Evolutionary conservation across 2,888 invertebrate species (phyloP).

Genomic region (Polydrusus tereticollis): DNA sequence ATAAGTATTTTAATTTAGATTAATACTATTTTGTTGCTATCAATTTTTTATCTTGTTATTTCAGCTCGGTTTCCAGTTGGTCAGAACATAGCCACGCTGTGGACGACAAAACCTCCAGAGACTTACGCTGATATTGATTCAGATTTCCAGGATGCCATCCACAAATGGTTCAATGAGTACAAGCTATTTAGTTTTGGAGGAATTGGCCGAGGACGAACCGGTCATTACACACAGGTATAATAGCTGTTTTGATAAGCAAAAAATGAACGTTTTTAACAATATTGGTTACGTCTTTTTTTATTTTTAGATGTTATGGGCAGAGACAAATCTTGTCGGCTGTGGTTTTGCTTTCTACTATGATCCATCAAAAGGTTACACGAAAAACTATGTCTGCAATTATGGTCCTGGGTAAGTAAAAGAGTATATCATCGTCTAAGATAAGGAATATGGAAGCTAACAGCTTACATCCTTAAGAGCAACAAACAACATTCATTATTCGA

Average conservation of each 20-base stretch:
- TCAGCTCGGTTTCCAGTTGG: slow-evolving; percentile 83
- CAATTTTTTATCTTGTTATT: slow-evolving; percentile 45
- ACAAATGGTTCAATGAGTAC: slow-evolving; percentile 86
- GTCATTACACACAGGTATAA: slow-evolving; percentile 86
- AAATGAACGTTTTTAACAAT: too few relatives aligned
- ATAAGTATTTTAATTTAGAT: too few relatives aligned
- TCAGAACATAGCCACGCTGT: slow-evolving; percentile 87
- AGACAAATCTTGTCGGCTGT: slow-evolving; percentile 87
- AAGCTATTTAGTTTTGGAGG: slow-evolving; percentile 67
- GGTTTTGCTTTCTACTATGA: slow-evolving; percentile 88
- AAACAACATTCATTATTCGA: too few relatives aligned
- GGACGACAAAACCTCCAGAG: slow-evolving; percentile 78
- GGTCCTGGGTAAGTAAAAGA: slow-evolving; percentile 58
- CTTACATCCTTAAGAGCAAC: too few relatives aligned
- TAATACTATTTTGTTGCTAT: too few relatives aligned
- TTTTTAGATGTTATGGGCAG: slow-evolving; percentile 88
- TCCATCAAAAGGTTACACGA: slow-evolving; percentile 77
- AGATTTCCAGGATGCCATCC: slow-evolving; percentile 81
- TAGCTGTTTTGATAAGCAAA: too few relatives aligned
- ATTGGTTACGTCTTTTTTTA: too few relatives aligned
- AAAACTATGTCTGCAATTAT: slow-evolving; percentile 61
- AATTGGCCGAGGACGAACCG: slow-evolving; percentile 77
- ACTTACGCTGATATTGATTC: slow-evolving; percentile 74
- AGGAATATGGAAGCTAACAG: too few relatives aligned
- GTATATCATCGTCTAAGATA: not conserved